These are phyloP conservation scores for Orthonyx spaldingii DNA, from an alignment of 2,113 vertebrate species.

Conservation along the genomic window DNA sequence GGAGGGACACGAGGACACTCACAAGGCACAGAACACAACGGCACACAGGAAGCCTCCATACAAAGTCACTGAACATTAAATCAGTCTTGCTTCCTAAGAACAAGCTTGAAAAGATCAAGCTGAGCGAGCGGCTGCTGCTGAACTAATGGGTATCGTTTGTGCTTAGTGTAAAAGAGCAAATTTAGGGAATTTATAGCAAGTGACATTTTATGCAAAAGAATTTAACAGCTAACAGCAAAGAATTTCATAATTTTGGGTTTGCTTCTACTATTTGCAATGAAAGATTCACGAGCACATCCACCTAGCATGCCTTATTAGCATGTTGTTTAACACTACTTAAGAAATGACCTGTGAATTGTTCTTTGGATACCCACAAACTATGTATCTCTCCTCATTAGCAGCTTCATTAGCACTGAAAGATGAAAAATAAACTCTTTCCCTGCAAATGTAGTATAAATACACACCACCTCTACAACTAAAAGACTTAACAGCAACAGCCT, in stretches of 20 bases:
- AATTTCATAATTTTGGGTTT: neutral
- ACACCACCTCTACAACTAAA: neutral
- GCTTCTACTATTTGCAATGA: neutral
- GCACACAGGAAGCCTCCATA: neutral
- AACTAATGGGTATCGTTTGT: neutral
- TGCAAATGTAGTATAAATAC: neutral
- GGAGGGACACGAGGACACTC: neutral
- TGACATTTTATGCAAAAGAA: neutral
- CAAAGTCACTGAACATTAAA: neutral
- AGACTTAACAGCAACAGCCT: neutral
- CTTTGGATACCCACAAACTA: neutral
- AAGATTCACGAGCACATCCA: neutral
- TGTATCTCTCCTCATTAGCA: neutral
- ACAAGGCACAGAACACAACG: neutral
- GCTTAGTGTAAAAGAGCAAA: neutral
- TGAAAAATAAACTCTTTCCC: neutral
- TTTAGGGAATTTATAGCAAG: neutral
- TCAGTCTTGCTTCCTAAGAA: neutral
- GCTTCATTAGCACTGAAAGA: neutral
- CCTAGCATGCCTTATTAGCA: neutral
- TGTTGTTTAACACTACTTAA: neutral
- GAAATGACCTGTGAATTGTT: neutral
- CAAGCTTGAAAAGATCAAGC: neutral
- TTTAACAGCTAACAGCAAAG: neutral
- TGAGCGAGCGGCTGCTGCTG: neutral